Evolutionary conservation across 92 coral and sea anemone species (phyloP).

Genomic region (Montipora capitata): DNA sequence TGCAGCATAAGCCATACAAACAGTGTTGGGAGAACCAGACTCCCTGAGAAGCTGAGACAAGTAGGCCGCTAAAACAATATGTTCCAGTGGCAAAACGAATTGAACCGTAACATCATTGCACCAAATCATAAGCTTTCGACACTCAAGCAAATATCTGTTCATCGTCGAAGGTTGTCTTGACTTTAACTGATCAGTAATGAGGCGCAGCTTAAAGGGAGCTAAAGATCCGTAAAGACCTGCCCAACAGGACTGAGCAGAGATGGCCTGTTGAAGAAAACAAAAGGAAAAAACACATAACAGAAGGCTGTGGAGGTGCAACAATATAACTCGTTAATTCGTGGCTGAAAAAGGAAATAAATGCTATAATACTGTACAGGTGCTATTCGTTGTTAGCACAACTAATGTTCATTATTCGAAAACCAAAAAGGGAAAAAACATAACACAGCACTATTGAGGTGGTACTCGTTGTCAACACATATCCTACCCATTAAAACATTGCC

Average conservation of each 20-base stretch:
- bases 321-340: too few species aligned
- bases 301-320: not conserved
- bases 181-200: constrained; percentile 21
- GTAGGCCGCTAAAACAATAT: constrained; percentile 29
- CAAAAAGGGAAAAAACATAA: not conserved
- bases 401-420: too few species aligned
- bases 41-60: constrained; percentile 11
- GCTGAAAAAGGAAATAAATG: constrained; percentile 1
- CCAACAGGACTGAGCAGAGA: constrained; percentile 20
- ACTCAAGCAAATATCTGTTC: constrained; percentile 29
- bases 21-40: too few species aligned
- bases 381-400: constrained; percentile 24
- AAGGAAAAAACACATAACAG: constrained; percentile 12
- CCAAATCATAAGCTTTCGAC: constrained; percentile 9
- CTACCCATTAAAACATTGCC: not conserved
- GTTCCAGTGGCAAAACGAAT: constrained; percentile 18
- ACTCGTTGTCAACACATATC: constrained; percentile 1
- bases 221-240: constrained; percentile 7
- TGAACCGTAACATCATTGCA: constrained; percentile 17
- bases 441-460: constrained; percentile 9
- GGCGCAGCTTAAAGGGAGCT: constrained; percentile 13
- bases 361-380: constrained; percentile 3
- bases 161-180: constrained; percentile 20
- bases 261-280: constrained; percentile 19
- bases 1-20: too few species aligned